These are phyloP conservation scores for Zonitis immaculata DNA, from an alignment of 2,888 invertebrate genomes.

Conservation along the genomic window DNA sequence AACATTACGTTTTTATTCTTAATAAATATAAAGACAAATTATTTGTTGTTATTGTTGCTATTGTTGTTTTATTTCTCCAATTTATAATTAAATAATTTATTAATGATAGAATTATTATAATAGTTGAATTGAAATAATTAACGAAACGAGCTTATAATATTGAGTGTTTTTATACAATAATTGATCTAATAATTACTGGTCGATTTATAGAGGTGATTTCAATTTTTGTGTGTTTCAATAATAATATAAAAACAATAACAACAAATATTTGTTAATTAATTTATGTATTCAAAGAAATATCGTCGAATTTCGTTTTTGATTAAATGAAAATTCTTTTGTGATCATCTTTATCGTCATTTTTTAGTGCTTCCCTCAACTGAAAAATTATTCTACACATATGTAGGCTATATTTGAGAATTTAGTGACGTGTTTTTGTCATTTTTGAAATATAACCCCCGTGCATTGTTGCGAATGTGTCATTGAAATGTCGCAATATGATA, in stretches of 20 bases:
- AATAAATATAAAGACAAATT: no score
- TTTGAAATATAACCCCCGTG: neutral
- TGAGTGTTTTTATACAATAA: neutral
- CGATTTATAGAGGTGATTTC: no score
- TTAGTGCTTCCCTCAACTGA: neutral
- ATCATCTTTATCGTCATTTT: neutral
- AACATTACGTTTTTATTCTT: slow-evolving; percentile 35
- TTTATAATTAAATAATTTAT: no score
- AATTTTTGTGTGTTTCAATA: neutral
- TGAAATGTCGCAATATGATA: slow-evolving; percentile 68
- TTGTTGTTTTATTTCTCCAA: no score
- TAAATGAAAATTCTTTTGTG: no score
- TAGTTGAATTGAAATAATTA: no score
- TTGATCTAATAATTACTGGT: neutral
- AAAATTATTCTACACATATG: neutral
- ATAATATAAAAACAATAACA: neutral
- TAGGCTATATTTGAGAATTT: no score
- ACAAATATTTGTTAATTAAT: neutral
- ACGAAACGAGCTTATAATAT: neutral
- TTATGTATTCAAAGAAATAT: neutral
- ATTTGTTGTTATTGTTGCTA: no score
- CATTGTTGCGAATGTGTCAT: slow-evolving; percentile 41
- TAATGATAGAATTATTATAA: no score
- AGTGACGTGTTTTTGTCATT: neutral
- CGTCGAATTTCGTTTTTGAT: no score